A percentile compares a stretch with the other conserved stretches of the same genome.
Evolutionary conservation across 2,797 vertebrate species (phyloP).

Genomic region (Anguilla anguilla): DNA sequence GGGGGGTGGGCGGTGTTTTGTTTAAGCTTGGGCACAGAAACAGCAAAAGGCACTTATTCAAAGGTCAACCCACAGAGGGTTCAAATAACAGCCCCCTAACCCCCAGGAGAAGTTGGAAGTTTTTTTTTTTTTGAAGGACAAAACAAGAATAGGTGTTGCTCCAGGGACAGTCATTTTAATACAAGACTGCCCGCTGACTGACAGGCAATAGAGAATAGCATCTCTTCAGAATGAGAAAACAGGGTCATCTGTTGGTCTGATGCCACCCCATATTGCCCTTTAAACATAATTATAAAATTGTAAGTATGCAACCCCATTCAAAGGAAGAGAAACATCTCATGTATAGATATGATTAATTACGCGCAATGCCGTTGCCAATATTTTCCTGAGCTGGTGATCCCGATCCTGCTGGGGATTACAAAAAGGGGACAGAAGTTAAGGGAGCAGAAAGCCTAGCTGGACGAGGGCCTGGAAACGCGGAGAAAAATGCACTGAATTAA

Average conservation of each 20-base stretch:
- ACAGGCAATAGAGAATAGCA: conserved; percentile 6
- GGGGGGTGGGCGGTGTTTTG: conserved; percentile 76
- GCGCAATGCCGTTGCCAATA: not conserved
- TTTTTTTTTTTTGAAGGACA: conserved; percentile 29
- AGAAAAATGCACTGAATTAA: not conserved
- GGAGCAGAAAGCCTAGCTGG: not conserved
- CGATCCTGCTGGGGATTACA: not conserved
- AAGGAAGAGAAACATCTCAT: not conserved
- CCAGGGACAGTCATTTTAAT: conserved; percentile 35
- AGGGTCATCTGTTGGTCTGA: not conserved
- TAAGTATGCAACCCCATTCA: not conserved
- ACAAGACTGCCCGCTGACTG: conserved; percentile 21
- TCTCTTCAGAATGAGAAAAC: conserved; percentile 16
- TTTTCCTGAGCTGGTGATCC: not conserved
- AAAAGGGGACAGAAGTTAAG: not conserved
- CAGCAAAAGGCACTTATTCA: conserved; percentile 84
- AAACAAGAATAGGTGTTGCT: conserved; percentile 38
- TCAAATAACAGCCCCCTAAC: conserved; percentile 70
- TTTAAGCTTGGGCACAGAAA: conserved; percentile 67
- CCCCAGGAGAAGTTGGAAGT: conserved; percentile 20
- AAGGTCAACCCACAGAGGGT: conserved; percentile 81
- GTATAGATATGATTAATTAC: not conserved
- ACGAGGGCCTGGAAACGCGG: not conserved
- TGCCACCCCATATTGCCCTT: conserved; percentile 2
- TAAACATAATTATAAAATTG: not conserved